Conservation (phyloP, 2,113 vertebrate genomes). For the Mesocricetus auratus region DNA sequence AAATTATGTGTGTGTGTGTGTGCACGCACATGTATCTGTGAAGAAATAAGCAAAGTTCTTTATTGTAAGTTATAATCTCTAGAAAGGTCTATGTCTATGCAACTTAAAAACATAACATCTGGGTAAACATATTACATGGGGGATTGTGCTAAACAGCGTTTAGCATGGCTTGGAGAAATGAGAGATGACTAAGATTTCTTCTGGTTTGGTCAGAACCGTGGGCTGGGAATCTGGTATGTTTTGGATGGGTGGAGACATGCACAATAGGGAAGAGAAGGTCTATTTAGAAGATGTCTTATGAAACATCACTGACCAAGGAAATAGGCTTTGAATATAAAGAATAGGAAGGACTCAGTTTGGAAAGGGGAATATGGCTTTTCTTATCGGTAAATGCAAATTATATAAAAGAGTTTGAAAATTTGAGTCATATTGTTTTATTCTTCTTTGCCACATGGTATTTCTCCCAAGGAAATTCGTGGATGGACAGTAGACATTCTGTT, state of each 20-base stretch:
- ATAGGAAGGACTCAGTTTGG: not conserved
- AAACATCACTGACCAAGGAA: not conserved
- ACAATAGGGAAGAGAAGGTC: not conserved
- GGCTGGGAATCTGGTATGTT: not conserved
- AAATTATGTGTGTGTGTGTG: not conserved
- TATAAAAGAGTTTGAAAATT: not conserved
- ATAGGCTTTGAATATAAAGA: not conserved
- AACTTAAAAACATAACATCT: no score
- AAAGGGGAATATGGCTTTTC: not conserved
- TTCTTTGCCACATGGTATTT: not conserved
- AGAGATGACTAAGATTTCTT: not conserved
- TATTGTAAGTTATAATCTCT: not conserved
- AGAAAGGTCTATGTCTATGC: rapidly evolving
- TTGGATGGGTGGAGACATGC: not conserved
- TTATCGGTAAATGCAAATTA: not conserved
- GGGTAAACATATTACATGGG: rapidly evolving
- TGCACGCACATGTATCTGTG: not conserved
- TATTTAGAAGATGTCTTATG: not conserved
- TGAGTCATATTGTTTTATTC: not conserved
- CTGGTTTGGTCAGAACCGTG: not conserved
- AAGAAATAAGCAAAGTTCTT: not conserved
- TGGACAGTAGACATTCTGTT: not conserved
- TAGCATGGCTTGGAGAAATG: not conserved
- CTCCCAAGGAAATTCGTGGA: not conserved
- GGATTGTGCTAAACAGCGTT: not conserved